Percentiles rank a stretch among this genome's conserved stretches.
Conservation (phyloP, 2,888 invertebrate species). For the Caenorhabditis sp. region DNA sequence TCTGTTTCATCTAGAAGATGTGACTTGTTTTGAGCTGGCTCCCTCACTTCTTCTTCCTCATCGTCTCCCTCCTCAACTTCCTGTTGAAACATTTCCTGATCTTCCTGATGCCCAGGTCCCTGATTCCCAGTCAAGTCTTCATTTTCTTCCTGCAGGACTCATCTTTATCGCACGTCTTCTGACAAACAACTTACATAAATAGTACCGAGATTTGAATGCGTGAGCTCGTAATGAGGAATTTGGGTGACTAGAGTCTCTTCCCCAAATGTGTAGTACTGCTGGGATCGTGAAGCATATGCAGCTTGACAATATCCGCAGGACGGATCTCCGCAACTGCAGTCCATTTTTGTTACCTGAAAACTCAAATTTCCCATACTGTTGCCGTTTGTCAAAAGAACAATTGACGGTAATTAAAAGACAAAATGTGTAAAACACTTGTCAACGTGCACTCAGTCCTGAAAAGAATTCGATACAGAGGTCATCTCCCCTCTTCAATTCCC, state of each 20-base stretch:
- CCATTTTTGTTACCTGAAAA: slow-evolving; percentile 12
- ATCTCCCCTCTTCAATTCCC: no score
- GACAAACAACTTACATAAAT: background rate
- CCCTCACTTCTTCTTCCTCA: slow-evolving; percentile 7
- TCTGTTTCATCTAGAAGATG: background rate
- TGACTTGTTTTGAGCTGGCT: no score
- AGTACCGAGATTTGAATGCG: background rate
- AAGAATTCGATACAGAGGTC: background rate
- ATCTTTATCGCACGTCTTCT: background rate
- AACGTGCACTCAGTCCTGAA: background rate
- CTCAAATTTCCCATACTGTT: background rate
- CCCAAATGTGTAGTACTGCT: slow-evolving; percentile 7
- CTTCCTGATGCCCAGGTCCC: background rate
- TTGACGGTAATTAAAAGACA: background rate
- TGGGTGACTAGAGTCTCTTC: slow-evolving; percentile 6
- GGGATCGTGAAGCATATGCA: background rate
- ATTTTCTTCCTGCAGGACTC: background rate
- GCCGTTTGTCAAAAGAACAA: background rate
- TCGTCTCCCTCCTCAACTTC: slow-evolving; percentile 22
- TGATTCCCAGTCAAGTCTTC: background rate
- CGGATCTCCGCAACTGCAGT: slow-evolving; percentile 42
- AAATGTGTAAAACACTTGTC: background rate
- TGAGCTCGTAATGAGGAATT: background rate
- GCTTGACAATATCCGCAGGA: slow-evolving; percentile 49
- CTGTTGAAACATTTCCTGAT: background rate